Conservation (phyloP, 1,140 invertebrate genomes). For the Drosophila yakuba region DNA sequence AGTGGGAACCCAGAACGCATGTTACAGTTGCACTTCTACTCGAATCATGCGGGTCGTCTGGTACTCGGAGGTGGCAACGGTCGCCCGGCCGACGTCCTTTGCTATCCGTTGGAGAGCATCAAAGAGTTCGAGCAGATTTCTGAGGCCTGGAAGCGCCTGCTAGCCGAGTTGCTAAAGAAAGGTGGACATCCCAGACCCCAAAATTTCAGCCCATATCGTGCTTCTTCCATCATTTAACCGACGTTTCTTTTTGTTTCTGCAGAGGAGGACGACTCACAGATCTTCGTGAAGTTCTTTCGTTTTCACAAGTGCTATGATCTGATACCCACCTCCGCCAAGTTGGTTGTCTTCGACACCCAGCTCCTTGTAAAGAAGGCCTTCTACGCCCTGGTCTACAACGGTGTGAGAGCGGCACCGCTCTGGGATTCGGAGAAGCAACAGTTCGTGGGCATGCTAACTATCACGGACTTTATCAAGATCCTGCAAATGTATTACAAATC, state of each 20-base stretch:
- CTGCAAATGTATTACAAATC: constrained; percentile 99
- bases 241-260: constrained; percentile 86
- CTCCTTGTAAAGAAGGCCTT: constrained; percentile 99
- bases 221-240: neutral
- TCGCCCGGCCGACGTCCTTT: constrained; percentile 72
- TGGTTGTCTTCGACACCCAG: constrained; percentile 99
- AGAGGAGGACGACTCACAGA: constrained; percentile 98
- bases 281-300: constrained; percentile 99
- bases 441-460: constrained; percentile 99
- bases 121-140: constrained; percentile 93
- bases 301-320: constrained; percentile 99
- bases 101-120: constrained; percentile 92
- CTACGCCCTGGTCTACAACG: constrained; percentile 99
- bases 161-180: constrained; percentile 89
- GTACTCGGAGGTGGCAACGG: constrained; percentile 78
- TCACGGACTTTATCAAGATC: constrained; percentile 99
- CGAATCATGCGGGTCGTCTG: constrained; percentile 88
- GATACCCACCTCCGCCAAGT: constrained; percentile 99
- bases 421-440: constrained; percentile 97
- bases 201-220: neutral
- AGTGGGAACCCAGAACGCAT: constrained; percentile 84
- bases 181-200: constrained; percentile 85
- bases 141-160: constrained; percentile 89
- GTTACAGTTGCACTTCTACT: constrained; percentile 92
- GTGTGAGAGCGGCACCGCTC: constrained; percentile 97